A percentile compares a stretch with the other conserved stretches of the same genome.
Conservation (phyloP, 1,140 invertebrate species). For the Onthophagus taurus region DNA sequence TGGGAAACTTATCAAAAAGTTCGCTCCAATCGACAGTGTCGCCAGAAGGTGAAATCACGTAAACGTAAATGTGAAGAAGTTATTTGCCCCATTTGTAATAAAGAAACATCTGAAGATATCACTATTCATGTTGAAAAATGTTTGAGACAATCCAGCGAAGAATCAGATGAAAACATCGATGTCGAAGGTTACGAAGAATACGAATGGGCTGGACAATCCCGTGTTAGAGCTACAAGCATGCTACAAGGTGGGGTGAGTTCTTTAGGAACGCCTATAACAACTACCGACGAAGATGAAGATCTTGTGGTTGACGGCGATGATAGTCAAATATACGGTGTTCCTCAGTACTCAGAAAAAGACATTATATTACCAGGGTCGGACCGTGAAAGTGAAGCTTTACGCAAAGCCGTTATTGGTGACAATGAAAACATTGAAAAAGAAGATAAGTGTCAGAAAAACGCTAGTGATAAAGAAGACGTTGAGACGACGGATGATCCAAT, state of each 20-base stretch:
- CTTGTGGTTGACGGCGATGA: conserved; percentile 58
- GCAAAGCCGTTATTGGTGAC: conserved; percentile 47
- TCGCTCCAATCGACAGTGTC: conserved; percentile 58
- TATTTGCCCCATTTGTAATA: conserved; percentile 68
- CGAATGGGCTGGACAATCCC: conserved; percentile 70
- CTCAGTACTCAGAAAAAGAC: conserved; percentile 73
- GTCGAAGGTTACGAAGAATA: conserved; percentile 68
- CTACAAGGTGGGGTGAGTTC: conserved; percentile 59
- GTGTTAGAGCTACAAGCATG: conserved; percentile 58
- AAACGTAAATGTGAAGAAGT: conserved; percentile 55
- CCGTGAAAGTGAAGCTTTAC: conserved; percentile 43
- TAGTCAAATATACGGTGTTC: conserved; percentile 74
- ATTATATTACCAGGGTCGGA: conserved; percentile 50
- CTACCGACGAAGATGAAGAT: conserved; percentile 37
- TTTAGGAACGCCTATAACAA: conserved; percentile 46
- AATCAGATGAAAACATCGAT: conserved; percentile 61
- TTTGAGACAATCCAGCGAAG: conserved; percentile 48
- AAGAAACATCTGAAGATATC: conserved; percentile 57
- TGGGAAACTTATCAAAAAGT: conserved; percentile 71
- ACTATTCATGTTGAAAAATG: conserved; percentile 71
- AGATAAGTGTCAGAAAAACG: neutral
- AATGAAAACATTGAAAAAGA: conserved; percentile 15
- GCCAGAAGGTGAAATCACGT: conserved; percentile 36
- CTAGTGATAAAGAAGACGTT: conserved; percentile 4
- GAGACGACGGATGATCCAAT: conserved; percentile 47